These are phyloP conservation scores for Artibeus lituratus DNA, from an alignment of 2,797 vertebrate species.

Conservation along the genomic window DNA sequence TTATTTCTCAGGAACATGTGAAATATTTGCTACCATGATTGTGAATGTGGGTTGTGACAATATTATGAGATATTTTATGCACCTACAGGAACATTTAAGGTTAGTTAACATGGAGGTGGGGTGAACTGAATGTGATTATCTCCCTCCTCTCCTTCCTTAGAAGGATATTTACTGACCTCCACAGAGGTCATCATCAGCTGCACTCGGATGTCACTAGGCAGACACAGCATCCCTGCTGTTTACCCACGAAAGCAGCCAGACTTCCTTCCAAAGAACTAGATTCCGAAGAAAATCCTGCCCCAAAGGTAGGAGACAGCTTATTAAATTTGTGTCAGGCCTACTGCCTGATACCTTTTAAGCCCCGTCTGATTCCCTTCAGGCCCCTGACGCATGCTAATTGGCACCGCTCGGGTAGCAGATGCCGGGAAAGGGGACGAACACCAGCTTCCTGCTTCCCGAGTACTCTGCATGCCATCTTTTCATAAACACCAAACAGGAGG, in stretches of 20 bases:
- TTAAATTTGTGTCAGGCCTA: conserved; percentile 45
- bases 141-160: neutral
- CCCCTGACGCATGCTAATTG: conserved; percentile 41
- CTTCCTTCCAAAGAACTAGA: neutral
- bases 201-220: neutral
- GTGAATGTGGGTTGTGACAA: neutral
- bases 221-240: neutral
- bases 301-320: conserved; percentile 44
- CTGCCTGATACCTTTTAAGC: neutral
- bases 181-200: neutral
- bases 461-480: neutral
- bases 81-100: neutral
- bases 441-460: neutral
- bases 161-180: neutral
- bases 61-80: neutral
- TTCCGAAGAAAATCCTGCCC: neutral
- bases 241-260: neutral
- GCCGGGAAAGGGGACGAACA: neutral
- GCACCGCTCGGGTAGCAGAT: neutral
- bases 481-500: conserved; percentile 34
- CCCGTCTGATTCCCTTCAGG: conserved; percentile 25
- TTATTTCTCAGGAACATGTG: conserved; percentile 2
- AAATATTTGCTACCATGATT: neutral
- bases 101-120: neutral
- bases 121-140: neutral